These are phyloP conservation scores for Neofelis nebulosa DNA, from an alignment of 2,113 vertebrate species.

Conservation along the genomic window DNA sequence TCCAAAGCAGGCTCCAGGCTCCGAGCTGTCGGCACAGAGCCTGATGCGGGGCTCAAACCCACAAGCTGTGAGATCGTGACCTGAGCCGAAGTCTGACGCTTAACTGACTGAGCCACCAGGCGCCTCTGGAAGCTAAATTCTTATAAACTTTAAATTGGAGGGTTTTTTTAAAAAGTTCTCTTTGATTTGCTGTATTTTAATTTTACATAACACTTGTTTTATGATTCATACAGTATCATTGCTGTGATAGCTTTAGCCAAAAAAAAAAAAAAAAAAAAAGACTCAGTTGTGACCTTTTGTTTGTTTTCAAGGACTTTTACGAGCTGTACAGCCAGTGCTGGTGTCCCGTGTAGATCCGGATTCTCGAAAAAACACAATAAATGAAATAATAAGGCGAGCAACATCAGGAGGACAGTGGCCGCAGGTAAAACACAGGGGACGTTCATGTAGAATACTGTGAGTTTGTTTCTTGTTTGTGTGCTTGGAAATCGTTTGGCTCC, in stretches of 20 bases:
- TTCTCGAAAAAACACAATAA: slow-evolving; percentile 94
- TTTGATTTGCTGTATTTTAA: neutral
- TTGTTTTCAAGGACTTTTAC: slow-evolving; percentile 81
- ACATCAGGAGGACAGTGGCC: slow-evolving; percentile 93
- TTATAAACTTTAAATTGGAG: neutral
- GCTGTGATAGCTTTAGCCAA: neutral
- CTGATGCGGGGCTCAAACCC: too few species aligned
- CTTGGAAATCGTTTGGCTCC: neutral
- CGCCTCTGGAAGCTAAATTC: neutral
- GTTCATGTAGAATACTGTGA: neutral
- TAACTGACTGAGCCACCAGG: too few species aligned
- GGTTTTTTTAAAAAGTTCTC: neutral
- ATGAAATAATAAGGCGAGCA: slow-evolving; percentile 91
- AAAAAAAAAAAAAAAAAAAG: neutral
- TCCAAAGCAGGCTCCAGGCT: too few species aligned
- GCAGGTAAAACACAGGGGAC: slow-evolving; percentile 86
- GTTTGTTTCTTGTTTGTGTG: neutral
- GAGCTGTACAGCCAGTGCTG: slow-evolving; percentile 92
- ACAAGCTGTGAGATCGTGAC: too few species aligned
- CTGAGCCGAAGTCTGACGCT: too few species aligned
- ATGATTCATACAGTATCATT: neutral
- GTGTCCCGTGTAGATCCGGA: slow-evolving; percentile 95
- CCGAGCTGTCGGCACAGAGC: too few species aligned
- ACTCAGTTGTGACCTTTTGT: neutral
- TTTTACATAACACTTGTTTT: neutral